Evolutionary conservation across 2,797 vertebrate species (phyloP).

Genomic region (Neostethus bicornis): DNA sequence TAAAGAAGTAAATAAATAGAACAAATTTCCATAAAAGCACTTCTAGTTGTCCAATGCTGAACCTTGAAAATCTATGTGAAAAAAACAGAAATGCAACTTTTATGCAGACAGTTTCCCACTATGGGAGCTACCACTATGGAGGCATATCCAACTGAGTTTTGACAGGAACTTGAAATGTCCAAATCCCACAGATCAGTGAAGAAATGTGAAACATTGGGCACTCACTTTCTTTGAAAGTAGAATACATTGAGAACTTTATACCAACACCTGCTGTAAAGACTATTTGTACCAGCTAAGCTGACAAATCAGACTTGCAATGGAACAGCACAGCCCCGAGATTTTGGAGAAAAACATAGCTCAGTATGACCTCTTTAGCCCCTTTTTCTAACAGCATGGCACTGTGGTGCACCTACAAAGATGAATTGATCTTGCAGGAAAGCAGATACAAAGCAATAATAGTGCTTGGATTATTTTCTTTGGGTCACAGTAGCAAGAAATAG

Average conservation of each 20-base stretch:
- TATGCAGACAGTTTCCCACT: conserved; percentile 37
- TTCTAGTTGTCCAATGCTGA: conserved; percentile 15
- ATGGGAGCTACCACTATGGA: too few relatives aligned
- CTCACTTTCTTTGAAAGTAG: conserved; percentile 7
- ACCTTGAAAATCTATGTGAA: conserved; percentile 38
- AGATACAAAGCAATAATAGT: conserved; percentile 61
- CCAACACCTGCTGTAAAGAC: conserved; percentile 61
- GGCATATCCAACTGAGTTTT: conserved; percentile 40
- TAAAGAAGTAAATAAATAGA: conserved; percentile 25
- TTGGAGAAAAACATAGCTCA: conserved; percentile 25
- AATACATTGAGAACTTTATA: background rate
- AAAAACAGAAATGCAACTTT: conserved; percentile 33
- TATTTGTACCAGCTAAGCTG: conserved; percentile 34
- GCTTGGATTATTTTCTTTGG: conserved; percentile 71
- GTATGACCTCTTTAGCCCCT: conserved; percentile 47
- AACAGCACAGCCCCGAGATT: conserved; percentile 13
- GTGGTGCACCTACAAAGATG: conserved; percentile 56
- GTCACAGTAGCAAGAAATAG: conserved; percentile 60
- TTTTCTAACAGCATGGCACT: conserved; percentile 49
- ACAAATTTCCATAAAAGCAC: conserved; percentile 36
- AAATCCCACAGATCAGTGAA: conserved; percentile 38
- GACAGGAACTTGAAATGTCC: conserved; percentile 31
- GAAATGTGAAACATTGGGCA: conserved; percentile 24
- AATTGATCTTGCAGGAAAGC: conserved; percentile 61
- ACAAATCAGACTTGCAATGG: conserved; percentile 26